phyloP scores from a whole-genome alignment of 2,888 invertebrate species.

The Himalopsyche anomala region DNA sequence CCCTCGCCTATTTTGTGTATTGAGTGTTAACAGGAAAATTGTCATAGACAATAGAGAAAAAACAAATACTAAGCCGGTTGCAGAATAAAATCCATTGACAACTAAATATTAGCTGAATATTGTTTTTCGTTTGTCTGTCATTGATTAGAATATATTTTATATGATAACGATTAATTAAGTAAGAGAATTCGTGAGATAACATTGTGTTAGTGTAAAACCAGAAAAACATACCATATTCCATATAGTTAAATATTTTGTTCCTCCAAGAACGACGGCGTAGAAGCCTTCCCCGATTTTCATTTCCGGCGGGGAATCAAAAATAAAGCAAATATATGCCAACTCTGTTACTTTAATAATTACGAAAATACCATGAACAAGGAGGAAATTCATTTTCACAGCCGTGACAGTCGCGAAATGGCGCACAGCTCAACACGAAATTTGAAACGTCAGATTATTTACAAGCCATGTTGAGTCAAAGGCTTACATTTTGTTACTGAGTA shows the following conservation, averaged over 20 bases:
- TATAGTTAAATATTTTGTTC: conserved; percentile 51
- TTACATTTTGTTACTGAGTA: conserved; percentile 28
- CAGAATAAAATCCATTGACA: too few species aligned
- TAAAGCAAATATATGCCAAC: neutral
- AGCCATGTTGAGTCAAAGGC: conserved; percentile 7
- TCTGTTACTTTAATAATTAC: neutral
- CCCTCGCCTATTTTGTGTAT: too few species aligned
- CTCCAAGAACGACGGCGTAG: conserved; percentile 37
- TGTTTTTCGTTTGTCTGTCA: too few species aligned
- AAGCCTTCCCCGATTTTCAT: conserved; percentile 44
- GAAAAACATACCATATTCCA: conserved; percentile 58
- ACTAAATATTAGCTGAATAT: too few species aligned
- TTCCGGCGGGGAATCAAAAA: conserved; percentile 44
- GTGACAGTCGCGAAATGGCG: neutral
- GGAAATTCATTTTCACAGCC: neutral
- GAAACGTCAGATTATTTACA: neutral
- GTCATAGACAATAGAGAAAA: too few species aligned
- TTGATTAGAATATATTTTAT: too few species aligned
- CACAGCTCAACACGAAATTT: conserved; percentile 5
- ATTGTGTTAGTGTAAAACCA: too few species aligned
- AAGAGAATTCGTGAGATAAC: too few species aligned
- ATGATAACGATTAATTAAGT: too few species aligned
- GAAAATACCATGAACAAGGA: conserved; percentile 24
- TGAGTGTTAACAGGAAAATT: too few species aligned
- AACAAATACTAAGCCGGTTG: too few species aligned